Evolutionary conservation across 64 coral and sea anemone species (phyloP).

Genomic region (Stichodactyla helianthus): DNA sequence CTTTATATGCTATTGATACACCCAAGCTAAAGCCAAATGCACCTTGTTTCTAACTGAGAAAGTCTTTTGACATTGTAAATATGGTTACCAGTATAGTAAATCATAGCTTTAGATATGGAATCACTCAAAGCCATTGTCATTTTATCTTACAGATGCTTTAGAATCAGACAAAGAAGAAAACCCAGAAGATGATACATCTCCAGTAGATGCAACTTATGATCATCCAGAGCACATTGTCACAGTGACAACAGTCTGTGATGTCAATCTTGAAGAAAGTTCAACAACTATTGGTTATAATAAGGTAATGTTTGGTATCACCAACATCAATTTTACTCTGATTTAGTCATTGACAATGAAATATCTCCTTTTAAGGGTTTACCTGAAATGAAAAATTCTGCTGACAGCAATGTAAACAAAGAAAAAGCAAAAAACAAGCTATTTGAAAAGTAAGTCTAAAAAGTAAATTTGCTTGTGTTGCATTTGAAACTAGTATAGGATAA

Average conservation of each 20-base stretch:
- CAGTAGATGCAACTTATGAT: conserved; percentile 69
- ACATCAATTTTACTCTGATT: no score
- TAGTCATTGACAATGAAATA: no score
- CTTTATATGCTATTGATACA: no score
- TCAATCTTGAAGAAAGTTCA: conserved; percentile 64
- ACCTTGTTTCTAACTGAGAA: no score
- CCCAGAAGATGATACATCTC: conserved; percentile 26
- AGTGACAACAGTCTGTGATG: conserved; percentile 63
- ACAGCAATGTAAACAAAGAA: background rate
- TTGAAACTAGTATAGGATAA: background rate
- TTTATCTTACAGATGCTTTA: conserved; percentile 47
- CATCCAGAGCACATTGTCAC: conserved; percentile 85
- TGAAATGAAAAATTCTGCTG: no score
- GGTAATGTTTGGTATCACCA: conserved; percentile 12
- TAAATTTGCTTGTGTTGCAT: background rate
- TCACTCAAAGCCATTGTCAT: background rate
- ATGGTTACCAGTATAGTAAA: no score
- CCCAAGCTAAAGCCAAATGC: no score
- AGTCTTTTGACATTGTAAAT: no score
- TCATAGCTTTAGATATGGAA: background rate
- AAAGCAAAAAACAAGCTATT: background rate
- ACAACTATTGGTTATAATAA: conserved; percentile 77
- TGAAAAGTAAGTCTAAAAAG: background rate
- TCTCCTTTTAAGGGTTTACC: no score
- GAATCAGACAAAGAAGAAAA: conserved; percentile 62